Percentiles rank a stretch among this genome's conserved stretches.
These are phyloP conservation scores for Chloropsis cyanopogon DNA, from an alignment of 2,113 vertebrate species.

Conservation along the genomic window DNA sequence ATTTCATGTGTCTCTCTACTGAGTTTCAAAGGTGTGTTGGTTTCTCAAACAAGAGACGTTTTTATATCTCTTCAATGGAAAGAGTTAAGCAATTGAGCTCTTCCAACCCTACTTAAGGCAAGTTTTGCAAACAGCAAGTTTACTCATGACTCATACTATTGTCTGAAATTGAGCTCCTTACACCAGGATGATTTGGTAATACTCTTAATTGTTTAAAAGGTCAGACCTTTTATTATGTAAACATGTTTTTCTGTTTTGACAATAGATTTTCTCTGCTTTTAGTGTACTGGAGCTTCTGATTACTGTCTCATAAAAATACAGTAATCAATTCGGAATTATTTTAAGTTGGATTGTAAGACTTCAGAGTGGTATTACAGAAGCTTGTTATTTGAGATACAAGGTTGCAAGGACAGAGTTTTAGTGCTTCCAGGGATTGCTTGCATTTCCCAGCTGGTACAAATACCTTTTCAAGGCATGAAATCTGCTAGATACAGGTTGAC, in stretches of 20 bases:
- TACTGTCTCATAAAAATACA: neutral
- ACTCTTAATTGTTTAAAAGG: slow-evolving; percentile 28
- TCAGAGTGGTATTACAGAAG: neutral
- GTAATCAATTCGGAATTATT: neutral
- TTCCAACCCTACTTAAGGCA: neutral
- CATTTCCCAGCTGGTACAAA: neutral
- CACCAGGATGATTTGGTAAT: slow-evolving; percentile 23
- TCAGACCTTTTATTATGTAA: slow-evolving; percentile 48
- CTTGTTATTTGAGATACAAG: neutral
- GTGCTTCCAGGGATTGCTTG: neutral
- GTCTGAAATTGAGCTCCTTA: slow-evolving; percentile 31
- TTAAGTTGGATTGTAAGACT: neutral
- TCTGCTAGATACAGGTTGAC: neutral
- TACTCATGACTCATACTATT: slow-evolving; percentile 42
- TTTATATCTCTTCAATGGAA: neutral
- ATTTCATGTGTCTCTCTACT: neutral
- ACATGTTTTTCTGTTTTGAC: neutral
- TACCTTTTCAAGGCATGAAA: neutral
- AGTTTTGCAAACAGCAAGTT: neutral
- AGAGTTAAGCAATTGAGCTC: neutral
- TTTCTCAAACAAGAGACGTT: neutral
- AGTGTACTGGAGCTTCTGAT: neutral
- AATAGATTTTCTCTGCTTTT: neutral
- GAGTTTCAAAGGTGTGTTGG: neutral
- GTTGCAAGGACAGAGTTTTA: neutral